Evolutionary conservation across 1,140 invertebrate genomes (phyloP).

Genomic region (Temnothorax longispinosus): DNA sequence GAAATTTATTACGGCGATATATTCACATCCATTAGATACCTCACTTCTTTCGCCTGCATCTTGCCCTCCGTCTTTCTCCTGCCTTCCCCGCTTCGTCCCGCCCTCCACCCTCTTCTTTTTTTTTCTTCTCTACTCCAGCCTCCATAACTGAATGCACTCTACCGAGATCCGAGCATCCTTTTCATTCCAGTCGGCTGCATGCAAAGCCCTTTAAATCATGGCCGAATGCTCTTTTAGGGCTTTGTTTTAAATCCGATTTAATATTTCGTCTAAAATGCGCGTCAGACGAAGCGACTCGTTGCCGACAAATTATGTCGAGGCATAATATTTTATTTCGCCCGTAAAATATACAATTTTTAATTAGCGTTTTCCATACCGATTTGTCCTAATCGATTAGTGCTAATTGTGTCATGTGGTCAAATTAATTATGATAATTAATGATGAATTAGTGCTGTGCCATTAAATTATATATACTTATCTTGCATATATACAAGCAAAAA

Average conservation of each 20-base stretch:
- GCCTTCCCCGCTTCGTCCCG: background rate
- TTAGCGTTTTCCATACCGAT: background rate
- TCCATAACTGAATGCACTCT: conserved; percentile 64
- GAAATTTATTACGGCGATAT: conserved; percentile 86
- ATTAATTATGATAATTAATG: background rate
- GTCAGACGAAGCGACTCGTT: background rate
- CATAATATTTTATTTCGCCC: background rate
- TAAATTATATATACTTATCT: background rate
- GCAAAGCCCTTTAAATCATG: conserved; percentile 56
- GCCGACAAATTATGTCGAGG: conserved; percentile 19
- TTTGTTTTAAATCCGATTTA: conserved; percentile 58
- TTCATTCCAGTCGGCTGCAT: conserved; percentile 47
- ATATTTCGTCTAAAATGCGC: conserved; percentile 25
- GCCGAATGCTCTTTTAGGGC: conserved; percentile 43
- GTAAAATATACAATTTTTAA: background rate
- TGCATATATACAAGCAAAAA: background rate
- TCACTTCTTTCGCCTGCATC: conserved; percentile 75
- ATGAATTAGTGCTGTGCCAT: background rate
- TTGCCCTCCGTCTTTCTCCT: conserved; percentile 28
- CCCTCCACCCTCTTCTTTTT: background rate
- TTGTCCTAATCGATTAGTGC: background rate
- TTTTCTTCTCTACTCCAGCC: conserved; percentile 6
- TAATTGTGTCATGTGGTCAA: background rate
- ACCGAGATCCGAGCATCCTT: conserved; percentile 53
- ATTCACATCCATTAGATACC: conserved; percentile 86